A percentile compares a stretch with the other conserved stretches of the same genome.
Evolutionary conservation across 2,888 invertebrate genomes (phyloP).

Genomic region (Noctua janthe): DNA sequence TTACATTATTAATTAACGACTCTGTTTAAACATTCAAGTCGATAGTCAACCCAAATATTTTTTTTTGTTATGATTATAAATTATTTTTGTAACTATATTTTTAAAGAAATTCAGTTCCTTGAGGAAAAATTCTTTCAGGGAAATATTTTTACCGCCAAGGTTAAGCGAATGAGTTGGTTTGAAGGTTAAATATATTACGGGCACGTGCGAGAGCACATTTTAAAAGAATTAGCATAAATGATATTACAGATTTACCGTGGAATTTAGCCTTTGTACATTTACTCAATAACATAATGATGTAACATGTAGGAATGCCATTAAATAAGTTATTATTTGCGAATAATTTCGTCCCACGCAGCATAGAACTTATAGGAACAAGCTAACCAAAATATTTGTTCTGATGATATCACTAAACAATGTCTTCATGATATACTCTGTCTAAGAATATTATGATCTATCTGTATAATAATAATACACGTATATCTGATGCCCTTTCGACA

Average conservation of each 20-base stretch:
- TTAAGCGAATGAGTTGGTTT: constrained; percentile 8
- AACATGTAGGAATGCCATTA: background rate
- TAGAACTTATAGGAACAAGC: background rate
- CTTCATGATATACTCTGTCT: background rate
- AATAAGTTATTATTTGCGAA: background rate
- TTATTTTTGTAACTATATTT: background rate
- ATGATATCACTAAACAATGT: background rate
- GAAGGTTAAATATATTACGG: background rate
- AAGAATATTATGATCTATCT: background rate
- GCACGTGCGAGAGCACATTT: background rate
- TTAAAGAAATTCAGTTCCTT: background rate
- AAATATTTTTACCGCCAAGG: background rate
- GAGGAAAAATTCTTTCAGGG: background rate
- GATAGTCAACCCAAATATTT: background rate
- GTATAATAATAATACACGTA: background rate
- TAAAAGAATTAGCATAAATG: background rate
- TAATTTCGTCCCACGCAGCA: background rate
- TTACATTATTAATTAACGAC: constrained; percentile 8
- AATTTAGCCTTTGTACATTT: background rate
- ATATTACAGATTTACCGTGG: background rate
- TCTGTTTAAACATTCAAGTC: background rate
- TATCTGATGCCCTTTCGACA: background rate
- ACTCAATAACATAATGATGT: background rate
- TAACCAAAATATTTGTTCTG: background rate
- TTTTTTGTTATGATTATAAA: background rate